Evolutionary conservation across 2,888 invertebrate genomes (phyloP).

Genomic region (Epistrophe grossulariae): DNA sequence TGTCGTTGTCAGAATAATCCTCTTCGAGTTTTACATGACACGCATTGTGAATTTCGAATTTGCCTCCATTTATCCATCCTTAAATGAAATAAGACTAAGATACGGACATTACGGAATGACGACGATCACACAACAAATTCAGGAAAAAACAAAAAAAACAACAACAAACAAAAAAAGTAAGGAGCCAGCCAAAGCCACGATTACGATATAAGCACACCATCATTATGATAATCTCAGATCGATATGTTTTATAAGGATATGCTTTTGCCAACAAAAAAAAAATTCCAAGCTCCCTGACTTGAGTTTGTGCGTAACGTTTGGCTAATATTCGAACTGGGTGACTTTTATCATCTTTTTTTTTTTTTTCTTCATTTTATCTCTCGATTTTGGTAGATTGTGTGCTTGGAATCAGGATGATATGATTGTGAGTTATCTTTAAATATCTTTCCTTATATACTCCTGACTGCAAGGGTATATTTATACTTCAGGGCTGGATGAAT

Average conservation of each 20-base stretch:
- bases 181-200: slow-evolving; percentile 75
- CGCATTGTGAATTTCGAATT: slow-evolving; percentile 70
- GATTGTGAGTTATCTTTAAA: slow-evolving; percentile 5
- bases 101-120: slow-evolving; percentile 12
- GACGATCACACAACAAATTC: slow-evolving; percentile 41
- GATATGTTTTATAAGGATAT: slow-evolving; percentile 78
- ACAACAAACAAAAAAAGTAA: not conserved
- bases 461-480: not conserved
- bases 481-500: not conserved
- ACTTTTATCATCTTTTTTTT: slow-evolving; percentile 6
- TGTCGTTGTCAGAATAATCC: slow-evolving; percentile 73
- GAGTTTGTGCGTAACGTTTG: slow-evolving; percentile 45
- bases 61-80: slow-evolving; percentile 58
- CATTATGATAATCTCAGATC: slow-evolving; percentile 83
- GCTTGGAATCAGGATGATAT: slow-evolving; percentile 25
- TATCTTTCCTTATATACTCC: slow-evolving; percentile 4
- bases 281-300: not conserved
- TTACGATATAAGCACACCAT: slow-evolving; percentile 83
- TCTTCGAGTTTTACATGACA: slow-evolving; percentile 66
- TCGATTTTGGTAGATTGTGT: slow-evolving; percentile 16
- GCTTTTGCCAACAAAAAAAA: not conserved
- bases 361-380: not conserved
- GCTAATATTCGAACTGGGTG: slow-evolving; percentile 56
- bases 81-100: slow-evolving; percentile 46
- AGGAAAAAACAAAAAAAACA: not conserved